These are phyloP conservation scores for Centrocercus urophasianus DNA, from an alignment of 2,113 vertebrate species.

Conservation along the genomic window DNA sequence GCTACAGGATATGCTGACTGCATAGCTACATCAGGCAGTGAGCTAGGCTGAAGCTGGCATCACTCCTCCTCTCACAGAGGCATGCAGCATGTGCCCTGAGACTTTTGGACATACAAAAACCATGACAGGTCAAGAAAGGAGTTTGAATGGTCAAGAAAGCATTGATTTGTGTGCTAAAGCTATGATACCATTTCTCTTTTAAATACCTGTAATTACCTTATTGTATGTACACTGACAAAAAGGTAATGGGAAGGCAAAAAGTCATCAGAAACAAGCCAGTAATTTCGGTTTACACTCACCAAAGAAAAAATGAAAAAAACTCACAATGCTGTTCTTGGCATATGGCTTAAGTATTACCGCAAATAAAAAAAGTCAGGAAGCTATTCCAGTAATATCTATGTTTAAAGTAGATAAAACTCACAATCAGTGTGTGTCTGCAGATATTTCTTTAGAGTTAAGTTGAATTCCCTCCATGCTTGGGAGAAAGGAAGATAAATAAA, in stretches of 20 bases:
- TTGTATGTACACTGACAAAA: neutral
- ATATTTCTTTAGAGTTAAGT: neutral
- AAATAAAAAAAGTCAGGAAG: neutral
- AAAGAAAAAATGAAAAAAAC: neutral
- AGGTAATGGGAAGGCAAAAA: neutral
- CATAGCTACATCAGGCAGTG: neutral
- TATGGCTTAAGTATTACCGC: neutral
- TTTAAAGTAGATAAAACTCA: neutral
- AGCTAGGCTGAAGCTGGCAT: neutral
- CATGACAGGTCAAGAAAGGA: neutral
- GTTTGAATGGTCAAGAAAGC: neutral
- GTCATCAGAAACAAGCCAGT: neutral
- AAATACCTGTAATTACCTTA: neutral
- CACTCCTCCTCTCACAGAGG: neutral
- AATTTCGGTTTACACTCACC: neutral
- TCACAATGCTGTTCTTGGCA: neutral
- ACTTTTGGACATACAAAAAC: too few relatives aligned
- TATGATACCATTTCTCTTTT: neutral
- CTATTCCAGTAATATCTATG: neutral
- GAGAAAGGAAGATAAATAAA: conserved; percentile 9
- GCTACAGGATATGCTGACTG: neutral
- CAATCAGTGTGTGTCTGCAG: neutral
- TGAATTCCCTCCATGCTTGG: neutral
- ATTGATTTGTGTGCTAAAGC: neutral
- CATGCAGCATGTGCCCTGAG: fast-evolving